phyloP scores from a whole-genome alignment of 2,113 vertebrate genomes.

The Bubo scandiacus region DNA sequence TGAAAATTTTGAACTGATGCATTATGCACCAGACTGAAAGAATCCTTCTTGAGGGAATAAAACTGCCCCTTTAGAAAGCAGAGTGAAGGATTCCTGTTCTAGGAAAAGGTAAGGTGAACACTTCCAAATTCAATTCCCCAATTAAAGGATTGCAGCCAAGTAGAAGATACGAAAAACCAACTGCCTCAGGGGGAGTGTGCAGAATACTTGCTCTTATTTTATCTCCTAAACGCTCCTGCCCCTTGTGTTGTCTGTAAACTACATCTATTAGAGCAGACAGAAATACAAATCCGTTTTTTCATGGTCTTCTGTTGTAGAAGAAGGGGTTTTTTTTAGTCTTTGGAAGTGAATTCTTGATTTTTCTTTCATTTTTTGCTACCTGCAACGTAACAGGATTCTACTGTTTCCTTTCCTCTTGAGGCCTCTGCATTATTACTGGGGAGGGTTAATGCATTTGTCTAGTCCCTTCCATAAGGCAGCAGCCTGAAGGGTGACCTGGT shows the following conservation, averaged over 20 bases:
- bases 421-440: neutral
- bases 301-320: neutral
- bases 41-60: slow-evolving; percentile 56
- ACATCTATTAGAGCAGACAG: neutral
- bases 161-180: neutral
- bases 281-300: neutral
- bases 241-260: neutral
- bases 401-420: neutral
- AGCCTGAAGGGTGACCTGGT: neutral
- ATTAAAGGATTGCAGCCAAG: slow-evolving; percentile 16
- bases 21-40: slow-evolving; percentile 54
- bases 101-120: slow-evolving; percentile 25
- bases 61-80: slow-evolving; percentile 47
- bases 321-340: neutral
- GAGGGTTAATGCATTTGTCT: neutral
- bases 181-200: neutral
- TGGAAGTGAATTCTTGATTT: neutral
- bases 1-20: slow-evolving; percentile 55
- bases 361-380: neutral
- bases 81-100: slow-evolving; percentile 38
- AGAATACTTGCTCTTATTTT: neutral
- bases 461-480: neutral
- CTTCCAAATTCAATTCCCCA: slow-evolving; percentile 11
- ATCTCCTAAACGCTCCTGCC: neutral
- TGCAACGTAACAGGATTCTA: neutral